Evolutionary conservation across 2,888 invertebrate genomes (phyloP), one percentile per base, ranked within the genome.

Genomic region (Miltochrista miniata): DNA sequence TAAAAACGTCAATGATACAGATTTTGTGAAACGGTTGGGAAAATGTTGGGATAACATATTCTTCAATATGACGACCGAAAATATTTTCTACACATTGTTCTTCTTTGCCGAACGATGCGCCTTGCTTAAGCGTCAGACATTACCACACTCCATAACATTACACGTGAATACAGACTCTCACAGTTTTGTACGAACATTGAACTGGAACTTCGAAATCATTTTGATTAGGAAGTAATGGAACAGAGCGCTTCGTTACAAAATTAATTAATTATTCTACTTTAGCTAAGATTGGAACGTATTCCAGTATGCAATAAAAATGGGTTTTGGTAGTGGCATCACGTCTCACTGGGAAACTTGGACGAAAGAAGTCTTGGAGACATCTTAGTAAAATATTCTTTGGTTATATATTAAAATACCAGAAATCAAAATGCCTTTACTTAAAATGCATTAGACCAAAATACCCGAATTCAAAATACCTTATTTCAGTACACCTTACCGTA

Each of bases 231-330:
- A n/a, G 24, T 36, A 34, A 31, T 8, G 29, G 14, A 33, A n/a
- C 4, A 48, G 15, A 51, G 35, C 29, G 24, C 35, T 37, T 45
- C 8, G n/a, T 14, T 33, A 9, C 39, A 30, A 39, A 30, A n/a
- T 38, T 38, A 51, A 61, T 50, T 50, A 57, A 54, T 64, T 64
- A 57, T 48, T 7, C 46, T 56, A 30, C 37, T 56, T 29, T 11
- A n/a, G 13, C 35, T 24, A 10, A 10, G 11, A 8, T 9, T 18
- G 14, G 15, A 13, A 34, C 18, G 12, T n/a, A n/a, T 12, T 18
- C n/a, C 5, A 18, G 31, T 0, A 13, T n/a, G 9, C 12, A 31
- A 41, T 29, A 2, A 24, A 37, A 14, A 37, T 15, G 5, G 18
- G 18, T 24, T 24, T 24, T 24, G 18, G 18, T 2, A 24, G 18